Conservation (phyloP, 2,888 invertebrate genomes). For the Xestobium rufovillosum region DNA sequence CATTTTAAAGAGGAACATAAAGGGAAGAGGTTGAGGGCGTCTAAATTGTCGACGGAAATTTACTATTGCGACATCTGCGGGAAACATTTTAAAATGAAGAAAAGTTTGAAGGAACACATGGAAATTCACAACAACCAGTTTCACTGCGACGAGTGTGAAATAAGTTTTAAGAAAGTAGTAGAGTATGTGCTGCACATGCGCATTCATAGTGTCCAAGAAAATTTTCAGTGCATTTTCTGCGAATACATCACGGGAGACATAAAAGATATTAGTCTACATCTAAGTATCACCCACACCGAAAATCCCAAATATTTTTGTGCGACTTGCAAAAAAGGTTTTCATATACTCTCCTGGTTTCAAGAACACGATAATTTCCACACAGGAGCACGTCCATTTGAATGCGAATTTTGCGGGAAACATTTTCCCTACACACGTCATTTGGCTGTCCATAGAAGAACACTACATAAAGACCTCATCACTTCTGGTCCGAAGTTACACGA, state of each 20-base stretch:
- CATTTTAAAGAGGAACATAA: slow-evolving; percentile 33
- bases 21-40: slow-evolving; percentile 30
- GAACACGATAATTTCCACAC: slow-evolving; percentile 54
- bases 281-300: slow-evolving; percentile 34
- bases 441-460: slow-evolving; percentile 37
- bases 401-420: slow-evolving; percentile 48
- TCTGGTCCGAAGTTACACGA: slow-evolving; percentile 35
- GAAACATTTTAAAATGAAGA: slow-evolving; percentile 34
- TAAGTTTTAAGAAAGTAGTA: slow-evolving; percentile 36
- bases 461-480: slow-evolving; percentile 35
- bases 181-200: slow-evolving; percentile 39
- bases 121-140: slow-evolving; percentile 40
- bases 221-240: slow-evolving; percentile 39
- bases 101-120: slow-evolving; percentile 37
- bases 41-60: slow-evolving; percentile 26
- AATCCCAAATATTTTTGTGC: slow-evolving; percentile 47
- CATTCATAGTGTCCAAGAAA: slow-evolving; percentile 34
- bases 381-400: slow-evolving; percentile 47
- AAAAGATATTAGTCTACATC: slow-evolving; percentile 35
- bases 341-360: slow-evolving; percentile 48
- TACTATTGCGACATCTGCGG: slow-evolving; percentile 38
- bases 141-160: slow-evolving; percentile 38
- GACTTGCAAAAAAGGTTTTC: slow-evolving; percentile 50
- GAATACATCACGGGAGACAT: slow-evolving; percentile 35
- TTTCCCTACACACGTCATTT: slow-evolving; percentile 43